Evolutionary conservation across 2,797 vertebrate genomes (phyloP).

Genomic region (Falco cherrug): DNA sequence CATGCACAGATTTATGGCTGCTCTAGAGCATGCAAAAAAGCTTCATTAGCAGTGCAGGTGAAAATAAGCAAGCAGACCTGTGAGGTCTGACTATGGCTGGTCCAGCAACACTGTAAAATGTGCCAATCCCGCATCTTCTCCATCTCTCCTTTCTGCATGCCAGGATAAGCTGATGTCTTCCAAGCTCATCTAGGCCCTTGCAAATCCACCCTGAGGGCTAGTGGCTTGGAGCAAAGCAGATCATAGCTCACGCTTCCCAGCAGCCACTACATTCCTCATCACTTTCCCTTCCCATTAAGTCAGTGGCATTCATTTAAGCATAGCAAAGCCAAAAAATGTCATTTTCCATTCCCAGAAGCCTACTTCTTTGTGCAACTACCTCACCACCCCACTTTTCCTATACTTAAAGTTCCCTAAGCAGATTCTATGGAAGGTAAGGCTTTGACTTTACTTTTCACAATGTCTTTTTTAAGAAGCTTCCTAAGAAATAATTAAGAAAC

Average conservation of each 20-base stretch:
- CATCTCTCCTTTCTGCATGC: background rate
- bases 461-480: background rate
- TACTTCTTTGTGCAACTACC: background rate
- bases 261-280: background rate
- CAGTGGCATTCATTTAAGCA: background rate
- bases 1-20: background rate
- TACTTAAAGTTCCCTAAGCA: background rate
- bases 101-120: background rate
- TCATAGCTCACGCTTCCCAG: background rate
- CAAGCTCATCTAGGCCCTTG: background rate
- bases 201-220: background rate
- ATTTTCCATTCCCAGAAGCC: background rate
- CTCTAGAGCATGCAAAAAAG: background rate
- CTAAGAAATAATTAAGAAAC: background rate
- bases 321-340: background rate
- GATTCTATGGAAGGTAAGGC: background rate
- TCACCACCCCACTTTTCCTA: background rate
- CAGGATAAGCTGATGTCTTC: background rate
- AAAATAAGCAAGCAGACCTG: background rate
- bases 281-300: background rate
- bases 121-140: background rate
- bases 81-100: background rate
- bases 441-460: background rate
- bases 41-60: background rate
- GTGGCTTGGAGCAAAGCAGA: background rate